Percentiles rank a stretch among this genome's conserved stretches.
These are phyloP conservation scores for Apamea crenata DNA, from an alignment of 2,888 invertebrate genomes.

Conservation along the genomic window DNA sequence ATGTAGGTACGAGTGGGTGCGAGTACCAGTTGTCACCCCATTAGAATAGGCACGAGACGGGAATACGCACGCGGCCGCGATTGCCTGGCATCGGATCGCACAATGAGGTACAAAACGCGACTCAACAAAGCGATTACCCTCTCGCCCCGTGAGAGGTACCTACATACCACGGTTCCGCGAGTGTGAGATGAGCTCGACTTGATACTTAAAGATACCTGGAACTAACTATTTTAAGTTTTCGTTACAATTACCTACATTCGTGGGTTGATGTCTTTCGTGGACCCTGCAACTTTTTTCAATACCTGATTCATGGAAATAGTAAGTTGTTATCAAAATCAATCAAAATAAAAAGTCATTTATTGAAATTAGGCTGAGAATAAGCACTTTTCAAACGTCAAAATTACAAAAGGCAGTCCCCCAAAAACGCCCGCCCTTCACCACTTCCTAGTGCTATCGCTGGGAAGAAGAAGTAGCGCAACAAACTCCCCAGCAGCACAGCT, in stretches of 20 bases:
- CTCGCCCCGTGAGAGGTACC: constrained; percentile 76
- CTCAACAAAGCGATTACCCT: constrained; percentile 88
- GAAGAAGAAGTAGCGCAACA: no score
- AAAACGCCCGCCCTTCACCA: no score
- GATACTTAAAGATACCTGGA: constrained; percentile 68
- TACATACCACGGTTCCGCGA: constrained; percentile 72
- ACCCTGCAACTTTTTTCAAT: not conserved
- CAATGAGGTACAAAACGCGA: constrained; percentile 85
- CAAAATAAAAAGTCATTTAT: no score
- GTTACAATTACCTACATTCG: no score
- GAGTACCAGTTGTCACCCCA: constrained; percentile 80
- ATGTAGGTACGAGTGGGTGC: constrained; percentile 60
- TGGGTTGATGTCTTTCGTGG: not conserved
- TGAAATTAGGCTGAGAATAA: no score
- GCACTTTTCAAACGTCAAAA: no score
- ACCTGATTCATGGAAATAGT: not conserved
- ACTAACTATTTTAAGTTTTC: no score
- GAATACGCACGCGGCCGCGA: constrained; percentile 80
- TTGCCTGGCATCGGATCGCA: constrained; percentile 79
- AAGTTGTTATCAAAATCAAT: no score
- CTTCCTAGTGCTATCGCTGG: no score
- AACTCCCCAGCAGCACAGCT: no score
- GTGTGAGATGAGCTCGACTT: constrained; percentile 63
- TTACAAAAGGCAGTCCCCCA: no score
- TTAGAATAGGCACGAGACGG: constrained; percentile 85